Evolutionary conservation across 2,113 vertebrate genomes (phyloP), one percentile per base, ranked within the genome.

Genomic region (Alethe castanea): DNA sequence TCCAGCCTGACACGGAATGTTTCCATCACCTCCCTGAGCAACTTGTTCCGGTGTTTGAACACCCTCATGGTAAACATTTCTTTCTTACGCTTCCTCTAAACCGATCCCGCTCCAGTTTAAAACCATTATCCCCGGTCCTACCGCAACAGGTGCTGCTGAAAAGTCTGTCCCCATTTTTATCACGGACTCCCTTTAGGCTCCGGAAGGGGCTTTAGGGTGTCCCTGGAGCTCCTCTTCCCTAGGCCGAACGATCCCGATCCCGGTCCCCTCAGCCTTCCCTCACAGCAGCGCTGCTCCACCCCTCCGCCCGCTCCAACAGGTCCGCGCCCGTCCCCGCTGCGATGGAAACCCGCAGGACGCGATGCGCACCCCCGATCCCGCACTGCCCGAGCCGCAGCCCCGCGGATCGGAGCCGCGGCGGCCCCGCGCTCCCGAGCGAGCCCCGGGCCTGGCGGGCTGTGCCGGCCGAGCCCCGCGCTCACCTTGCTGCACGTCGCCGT

Each of bases 401-500:
- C 23, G 47, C 47, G 47, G 47, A 12, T 8, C 47, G 47, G 22
- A 24, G 47, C 47, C 45, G 42, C 42, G 19, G 50, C 7, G 14
- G 18, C 56, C 29, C 42, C 35, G 25, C 64, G 9, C 28, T 11
- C 40, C 40, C 48, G 48, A 25, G 47, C 23, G 47, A 25, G 48
- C 48, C 47, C 23, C 47, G 47, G 19, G 44, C 44, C 44, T 6
- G 44, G 44, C 44, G 42, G 42, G 44, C 44, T 20, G 47, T 48
- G 12, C 47, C 23, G 48, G 13, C 47, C 47, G 48, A 20, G 59
- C 56, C 19, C 69, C 54, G 57, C 23, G 18, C 93, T 98, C 97
- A 99, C 99, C 99, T 97, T 99, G 99, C 93, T 99, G 99, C 74
- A 99, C 98, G 97, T 99, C 99, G 95, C 99, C 99, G 70, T 99